Evolutionary conservation across 2,797 vertebrate species (phyloP), one percentile per base, ranked within the genome.

Genomic region (Salarias fasciatus): DNA sequence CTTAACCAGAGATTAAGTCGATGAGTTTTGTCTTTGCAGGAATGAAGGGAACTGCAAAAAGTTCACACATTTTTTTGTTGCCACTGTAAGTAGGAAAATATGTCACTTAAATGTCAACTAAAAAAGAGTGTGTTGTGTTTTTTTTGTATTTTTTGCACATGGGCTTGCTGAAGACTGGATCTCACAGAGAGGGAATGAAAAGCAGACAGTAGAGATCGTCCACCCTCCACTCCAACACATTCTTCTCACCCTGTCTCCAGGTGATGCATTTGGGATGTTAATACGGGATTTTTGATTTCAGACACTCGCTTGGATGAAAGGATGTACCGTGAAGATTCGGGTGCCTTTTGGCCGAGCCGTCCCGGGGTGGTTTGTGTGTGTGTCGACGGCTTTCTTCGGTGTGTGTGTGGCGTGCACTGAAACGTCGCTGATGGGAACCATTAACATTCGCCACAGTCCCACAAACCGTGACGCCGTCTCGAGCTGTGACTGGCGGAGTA

Each of bases 131-230:
- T 24, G 18, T 24, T 24, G 3, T 24, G 4, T 29, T 14, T 67
- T 49, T 18, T n/a, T 33, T 28, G 28, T 43, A n/a, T 63, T 84
- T 89, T 91, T 92, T 92, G 90, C 90, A 77, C 42, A 62, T 83
- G 83, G 86, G 90, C 89, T 91, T 82, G 59, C 69, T 55, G 14
- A 51, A 84, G 61, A 80, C 9, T 74, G n/a, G n/a, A n/a, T n/a
- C n/a, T n/a, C n/a, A n/a, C n/a, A n/a, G n/a, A n/a, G n/a, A n/a
- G n/a, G n/a, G n/a, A n/a, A n/a, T n/a, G n/a, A n/a, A n/a, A n/a
- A n/a, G n/a, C n/a, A n/a, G n/a, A n/a, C n/a, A n/a, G n/a, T n/a
- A n/a, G n/a, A n/a, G n/a, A n/a, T n/a, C n/a, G n/a, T n/a, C n/a
- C n/a, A 63, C 53, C 43, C 75, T 51, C 63, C 62, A 53, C 44